Percentiles rank a stretch among this genome's conserved stretches.
These are phyloP conservation scores for Erithacus rubecula DNA, from an alignment of 2,797 vertebrate species.

Conservation along the genomic window DNA sequence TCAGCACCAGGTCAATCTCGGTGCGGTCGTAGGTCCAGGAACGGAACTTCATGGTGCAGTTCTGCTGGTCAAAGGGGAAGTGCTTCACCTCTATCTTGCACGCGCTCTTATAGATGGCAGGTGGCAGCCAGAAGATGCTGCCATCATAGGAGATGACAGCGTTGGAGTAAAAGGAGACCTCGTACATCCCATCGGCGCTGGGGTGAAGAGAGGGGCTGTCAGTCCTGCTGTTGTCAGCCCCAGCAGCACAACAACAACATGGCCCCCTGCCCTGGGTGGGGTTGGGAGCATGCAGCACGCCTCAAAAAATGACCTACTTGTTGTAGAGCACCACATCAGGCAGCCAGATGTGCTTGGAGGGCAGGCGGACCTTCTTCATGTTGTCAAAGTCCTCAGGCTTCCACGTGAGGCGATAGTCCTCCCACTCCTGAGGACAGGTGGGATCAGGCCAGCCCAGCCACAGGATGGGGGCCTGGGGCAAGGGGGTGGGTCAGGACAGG, in stretches of 20 bases:
- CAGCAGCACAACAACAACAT: rapidly evolving
- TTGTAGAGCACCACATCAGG: conserved; percentile 98
- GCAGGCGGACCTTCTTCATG: conserved; percentile 95
- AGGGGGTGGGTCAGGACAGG: background rate
- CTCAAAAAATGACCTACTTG: conserved; percentile 82
- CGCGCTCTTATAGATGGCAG: conserved; percentile 96
- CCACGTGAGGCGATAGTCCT: conserved; percentile 96
- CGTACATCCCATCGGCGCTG: conserved; percentile 95
- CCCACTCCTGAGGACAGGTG: conserved; percentile 86
- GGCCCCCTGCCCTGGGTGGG: rapidly evolving
- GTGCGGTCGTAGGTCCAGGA: conserved; percentile 98
- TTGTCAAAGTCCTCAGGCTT: conserved; percentile 93
- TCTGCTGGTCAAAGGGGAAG: conserved; percentile 98
- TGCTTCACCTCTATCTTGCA: conserved; percentile 98
- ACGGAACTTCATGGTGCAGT: conserved; percentile 95
- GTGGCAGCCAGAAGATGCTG: conserved; percentile 96
- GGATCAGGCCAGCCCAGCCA: background rate
- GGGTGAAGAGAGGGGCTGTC: background rate
- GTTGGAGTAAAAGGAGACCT: conserved; percentile 98
- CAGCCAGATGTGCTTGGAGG: conserved; percentile 98
- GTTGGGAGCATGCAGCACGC: rapidly evolving
- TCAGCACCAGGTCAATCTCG: conserved; percentile 93
- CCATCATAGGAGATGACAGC: conserved; percentile 93
- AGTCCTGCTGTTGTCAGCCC: background rate
- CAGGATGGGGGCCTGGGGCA: background rate